phyloP scores from a whole-genome alignment of 2,113 vertebrate species.

The Dasypus novemcinctus region DNA sequence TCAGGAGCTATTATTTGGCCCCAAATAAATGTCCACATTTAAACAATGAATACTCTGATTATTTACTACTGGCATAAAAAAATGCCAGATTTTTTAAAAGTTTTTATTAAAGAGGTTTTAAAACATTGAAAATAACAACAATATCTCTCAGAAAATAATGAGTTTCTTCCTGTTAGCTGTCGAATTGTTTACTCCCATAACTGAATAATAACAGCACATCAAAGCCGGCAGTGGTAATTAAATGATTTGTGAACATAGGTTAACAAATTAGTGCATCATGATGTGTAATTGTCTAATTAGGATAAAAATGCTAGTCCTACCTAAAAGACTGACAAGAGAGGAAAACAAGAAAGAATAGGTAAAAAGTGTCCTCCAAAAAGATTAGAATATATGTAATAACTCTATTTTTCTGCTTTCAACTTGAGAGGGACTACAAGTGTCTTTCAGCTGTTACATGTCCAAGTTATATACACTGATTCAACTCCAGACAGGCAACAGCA shows the following conservation, averaged over 20 bases:
- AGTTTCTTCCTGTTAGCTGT: slow-evolving; percentile 80
- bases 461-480: neutral
- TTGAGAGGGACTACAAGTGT: neutral
- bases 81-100: slow-evolving; percentile 3
- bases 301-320: slow-evolving; percentile 80
- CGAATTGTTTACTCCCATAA: slow-evolving; percentile 83
- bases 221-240: slow-evolving; percentile 85
- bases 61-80: neutral
- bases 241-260: slow-evolving; percentile 87
- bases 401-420: slow-evolving; percentile 3
- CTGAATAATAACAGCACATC: slow-evolving; percentile 84
- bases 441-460: neutral
- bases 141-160: slow-evolving; percentile 81
- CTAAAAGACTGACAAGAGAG: slow-evolving; percentile 78
- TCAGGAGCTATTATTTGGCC: neutral
- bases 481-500: neutral
- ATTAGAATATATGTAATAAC: neutral
- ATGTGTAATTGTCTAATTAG: slow-evolving; percentile 87
- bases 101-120: slow-evolving; percentile 68
- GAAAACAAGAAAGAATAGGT: slow-evolving; percentile 57
- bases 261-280: slow-evolving; percentile 86
- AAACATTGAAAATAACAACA: slow-evolving; percentile 73
- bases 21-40: slow-evolving; percentile 16
- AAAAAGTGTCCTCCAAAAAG: slow-evolving; percentile 12
- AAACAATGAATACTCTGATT: neutral